These are phyloP conservation scores for Pseudochirops cupreus DNA, from an alignment of 2,797 vertebrate genomes.

Conservation along the genomic window DNA sequence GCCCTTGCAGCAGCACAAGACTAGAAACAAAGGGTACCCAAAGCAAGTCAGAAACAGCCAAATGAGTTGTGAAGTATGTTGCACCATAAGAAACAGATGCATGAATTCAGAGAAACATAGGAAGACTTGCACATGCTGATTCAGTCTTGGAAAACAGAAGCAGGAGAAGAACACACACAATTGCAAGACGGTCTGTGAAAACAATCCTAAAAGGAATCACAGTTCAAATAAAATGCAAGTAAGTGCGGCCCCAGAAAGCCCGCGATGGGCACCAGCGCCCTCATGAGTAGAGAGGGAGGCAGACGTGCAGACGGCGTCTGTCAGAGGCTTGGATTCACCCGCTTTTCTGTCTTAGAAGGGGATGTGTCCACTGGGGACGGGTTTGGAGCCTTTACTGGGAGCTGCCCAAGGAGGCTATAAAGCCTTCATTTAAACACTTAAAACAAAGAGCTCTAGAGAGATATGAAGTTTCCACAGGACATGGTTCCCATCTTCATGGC, in stretches of 20 bases:
- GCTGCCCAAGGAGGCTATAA: neutral
- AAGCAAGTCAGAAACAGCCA: neutral
- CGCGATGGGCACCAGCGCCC: fast-evolving
- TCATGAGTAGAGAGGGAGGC: neutral
- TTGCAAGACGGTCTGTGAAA: neutral
- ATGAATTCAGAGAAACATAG: neutral
- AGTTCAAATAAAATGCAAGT: neutral
- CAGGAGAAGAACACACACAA: neutral
- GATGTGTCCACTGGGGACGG: neutral
- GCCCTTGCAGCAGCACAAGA: neutral
- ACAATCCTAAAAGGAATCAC: neutral
- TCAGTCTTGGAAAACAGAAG: neutral
- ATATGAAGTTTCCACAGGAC: neutral
- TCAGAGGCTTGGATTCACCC: too few species aligned
- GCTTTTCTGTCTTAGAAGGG: neutral
- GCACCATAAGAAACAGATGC: neutral
- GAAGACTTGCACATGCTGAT: neutral
- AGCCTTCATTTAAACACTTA: neutral
- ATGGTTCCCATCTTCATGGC: neutral
- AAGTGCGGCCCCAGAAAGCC: neutral
- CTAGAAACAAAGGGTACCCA: neutral
- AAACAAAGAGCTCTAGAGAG: neutral
- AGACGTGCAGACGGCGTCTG: neutral
- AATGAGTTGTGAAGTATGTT: neutral
- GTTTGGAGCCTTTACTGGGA: neutral